Base-by-base conservation (phyloP, 2,888 invertebrate genomes). In the Labia minor region DNA sequence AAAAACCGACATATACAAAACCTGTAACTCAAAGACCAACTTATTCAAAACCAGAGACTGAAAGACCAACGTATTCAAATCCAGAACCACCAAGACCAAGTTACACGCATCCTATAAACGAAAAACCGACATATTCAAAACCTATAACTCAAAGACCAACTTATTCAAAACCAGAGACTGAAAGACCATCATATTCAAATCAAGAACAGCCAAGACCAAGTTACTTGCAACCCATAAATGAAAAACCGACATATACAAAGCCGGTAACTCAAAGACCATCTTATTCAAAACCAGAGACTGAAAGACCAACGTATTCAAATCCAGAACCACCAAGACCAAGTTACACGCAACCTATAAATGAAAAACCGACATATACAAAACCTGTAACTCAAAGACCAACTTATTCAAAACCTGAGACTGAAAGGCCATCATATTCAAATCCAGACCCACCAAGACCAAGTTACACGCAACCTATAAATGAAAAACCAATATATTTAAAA, bases 321-420 rank as follows among this genome's bases (percentile, higher is more conserved):
- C 64, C 19, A 14, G 26, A 16, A 19, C 21, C 21, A 14, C 4
- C 14, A 33, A 21, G 64, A 64, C 18, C 33, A 8, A 64, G 21
- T 26, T 26, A 26, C n/a, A 16, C 18, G 21, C 20, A 64, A 1
- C 19, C n/a, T 16, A 11, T 11, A 14, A 61, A 19, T 11, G 61
- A 16, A 62, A 16, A 26, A 20, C 61, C 68, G 8, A 61, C 14
- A 18, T 19, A 65, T 62, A 19, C 37, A 19, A 68, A 63, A 19
- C 67, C 68, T 20, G 11, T 61, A 21, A n/a, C 16, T 8, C 49
- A 4, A 10, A 49, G 16, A 16, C 49, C 49, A 49, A 49, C n/a
- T 14, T 49, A 49, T 16, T 49, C 49, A 10, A 49, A n/a, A 4
- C 49, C 49, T 14, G 8, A 49, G n/a, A 49, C 49, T 8, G n/a